Conservation (phyloP, 2,888 invertebrate genomes). For the Corbicula japonica region DNA sequence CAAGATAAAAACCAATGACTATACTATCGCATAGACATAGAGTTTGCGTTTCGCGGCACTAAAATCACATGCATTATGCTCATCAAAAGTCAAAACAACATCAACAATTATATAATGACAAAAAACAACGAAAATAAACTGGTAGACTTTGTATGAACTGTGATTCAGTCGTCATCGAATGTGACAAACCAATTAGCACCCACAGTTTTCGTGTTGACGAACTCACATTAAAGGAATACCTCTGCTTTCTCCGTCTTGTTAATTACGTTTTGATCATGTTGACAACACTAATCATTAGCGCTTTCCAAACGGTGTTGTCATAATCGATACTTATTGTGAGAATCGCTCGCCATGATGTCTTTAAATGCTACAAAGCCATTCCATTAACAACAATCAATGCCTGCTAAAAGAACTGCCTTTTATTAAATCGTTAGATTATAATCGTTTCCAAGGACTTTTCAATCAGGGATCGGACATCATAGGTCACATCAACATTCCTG, state of each 20-base stretch:
- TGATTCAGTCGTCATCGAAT: too few relatives aligned
- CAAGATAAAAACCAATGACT: too few relatives aligned
- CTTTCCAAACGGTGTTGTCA: constrained; percentile 17
- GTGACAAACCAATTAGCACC: constrained; percentile 16
- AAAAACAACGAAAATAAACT: too few relatives aligned
- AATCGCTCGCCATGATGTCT: constrained; percentile 28
- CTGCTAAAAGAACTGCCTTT: constrained; percentile 35
- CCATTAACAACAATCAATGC: constrained; percentile 35
- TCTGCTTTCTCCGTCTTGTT: background rate
- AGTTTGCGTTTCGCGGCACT: too few relatives aligned
- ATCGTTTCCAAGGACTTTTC: too few relatives aligned
- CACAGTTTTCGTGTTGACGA: background rate
- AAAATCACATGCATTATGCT: too few relatives aligned
- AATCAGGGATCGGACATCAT: too few relatives aligned
- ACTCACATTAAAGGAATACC: background rate
- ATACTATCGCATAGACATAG: too few relatives aligned
- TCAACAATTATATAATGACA: background rate
- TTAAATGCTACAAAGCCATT: constrained; percentile 29
- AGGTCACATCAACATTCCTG: too few relatives aligned
- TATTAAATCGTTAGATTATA: too few relatives aligned
- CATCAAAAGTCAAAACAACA: background rate
- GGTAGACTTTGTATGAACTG: too few relatives aligned
- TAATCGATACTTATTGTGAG: constrained; percentile 35
- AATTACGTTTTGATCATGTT: constrained; percentile 24
- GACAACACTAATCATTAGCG: constrained; percentile 24